A percentile compares a stretch with the other conserved stretches of the same genome.
phyloP scores from a whole-genome alignment of 2,113 vertebrate genomes.

The Plecotus auritus region DNA sequence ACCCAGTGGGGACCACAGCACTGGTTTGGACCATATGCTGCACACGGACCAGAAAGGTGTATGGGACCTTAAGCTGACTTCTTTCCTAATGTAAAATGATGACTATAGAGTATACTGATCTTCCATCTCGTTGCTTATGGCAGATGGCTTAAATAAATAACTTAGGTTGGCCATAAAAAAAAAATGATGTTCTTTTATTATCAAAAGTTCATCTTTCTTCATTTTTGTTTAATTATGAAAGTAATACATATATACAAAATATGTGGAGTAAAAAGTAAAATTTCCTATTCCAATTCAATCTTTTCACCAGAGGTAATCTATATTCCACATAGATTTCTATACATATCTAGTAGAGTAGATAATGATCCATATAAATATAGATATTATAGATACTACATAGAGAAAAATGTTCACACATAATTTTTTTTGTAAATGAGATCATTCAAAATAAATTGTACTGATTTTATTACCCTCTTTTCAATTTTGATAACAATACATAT shows the following conservation, averaged over 20 bases:
- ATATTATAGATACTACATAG: not conserved
- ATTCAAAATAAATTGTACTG: not conserved
- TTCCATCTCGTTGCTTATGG: constrained; percentile 25
- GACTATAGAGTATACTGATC: not conserved
- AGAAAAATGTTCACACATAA: not conserved
- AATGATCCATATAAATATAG: not conserved
- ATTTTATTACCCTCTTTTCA: not conserved
- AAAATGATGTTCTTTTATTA: not conserved
- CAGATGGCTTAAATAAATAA: constrained; percentile 80
- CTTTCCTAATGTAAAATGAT: constrained; percentile 60
- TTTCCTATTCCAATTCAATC: not conserved
- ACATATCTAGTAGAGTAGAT: not conserved
- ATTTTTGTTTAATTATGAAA: constrained; percentile 1
- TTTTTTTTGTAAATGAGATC: not conserved
- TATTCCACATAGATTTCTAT: not conserved
- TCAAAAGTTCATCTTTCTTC: not conserved
- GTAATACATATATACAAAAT: not conserved
- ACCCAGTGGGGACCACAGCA: constrained; percentile 58
- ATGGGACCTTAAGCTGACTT: constrained; percentile 57
- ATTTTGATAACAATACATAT: not conserved
- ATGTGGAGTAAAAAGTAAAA: not conserved
- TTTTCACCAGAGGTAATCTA: not conserved
- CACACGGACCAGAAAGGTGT: constrained; percentile 70
- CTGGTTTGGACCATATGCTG: constrained; percentile 72
- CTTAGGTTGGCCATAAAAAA: constrained; percentile 1